Base-by-base conservation (phyloP, 2,113 vertebrate species). In the Centrocercus urophasianus region DNA sequence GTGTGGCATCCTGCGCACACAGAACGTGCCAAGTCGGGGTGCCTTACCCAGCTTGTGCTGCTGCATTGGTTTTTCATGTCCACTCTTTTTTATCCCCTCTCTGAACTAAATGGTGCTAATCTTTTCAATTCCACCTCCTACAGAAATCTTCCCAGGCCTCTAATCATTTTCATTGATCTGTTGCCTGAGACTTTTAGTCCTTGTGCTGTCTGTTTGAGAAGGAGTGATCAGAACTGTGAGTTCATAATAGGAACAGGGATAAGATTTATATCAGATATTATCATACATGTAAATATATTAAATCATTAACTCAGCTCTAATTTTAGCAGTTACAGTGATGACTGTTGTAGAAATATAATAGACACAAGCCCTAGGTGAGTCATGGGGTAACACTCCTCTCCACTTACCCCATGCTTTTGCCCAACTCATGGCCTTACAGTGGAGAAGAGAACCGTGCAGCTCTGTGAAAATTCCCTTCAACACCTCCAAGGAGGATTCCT, bases 151-250 rank as follows among this genome's bases (percentile, higher is more conserved):
- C 90, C 95, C 94, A 93, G 93, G 93, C 70, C 88, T 91, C 91
- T 95, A 91, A 93, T 90, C 42, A 86, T 95, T 95, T 88, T 40
- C 94, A 93, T 95, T 95, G 95, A 96, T 97, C 95, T 93, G 94
- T 59, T 95, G 86, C 83, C 89, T 22, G 65, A 86, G 93, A 69
- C 57, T 88, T 94, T 81, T 88, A 61, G 79, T 77, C 65, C 72
- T 88, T 0, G 3, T 21, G 2, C 75, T 67, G 27, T 42, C 48
- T 66, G 83, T 52, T 90, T 36, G 86, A 94, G 86, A 63, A 63
- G 80, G 52, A 86, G 54, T 24, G 83, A 91, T 95, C 83, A 63
- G 85, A 84, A 81, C 72, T 0, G 61, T 57, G 94, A 88, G 90
- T 83, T 93, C 73, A 54, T 75, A 81, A 69, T 52, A 89, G 83